phyloP scores from a whole-genome alignment of 64 coral and sea anemone genomes.

The Trachythela sp. region DNA sequence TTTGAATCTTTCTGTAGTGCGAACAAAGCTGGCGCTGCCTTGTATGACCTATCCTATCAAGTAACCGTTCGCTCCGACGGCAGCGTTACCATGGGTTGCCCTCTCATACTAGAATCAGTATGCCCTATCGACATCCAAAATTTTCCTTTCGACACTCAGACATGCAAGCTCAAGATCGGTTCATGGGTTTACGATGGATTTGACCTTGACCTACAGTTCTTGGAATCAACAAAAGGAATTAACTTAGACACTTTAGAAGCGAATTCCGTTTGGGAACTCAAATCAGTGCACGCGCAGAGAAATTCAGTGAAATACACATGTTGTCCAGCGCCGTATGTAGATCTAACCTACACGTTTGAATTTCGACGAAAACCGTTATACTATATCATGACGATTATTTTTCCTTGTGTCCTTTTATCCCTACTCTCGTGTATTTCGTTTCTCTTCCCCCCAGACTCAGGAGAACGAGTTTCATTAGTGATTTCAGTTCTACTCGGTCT shows the following conservation, averaged over 20 bases:
- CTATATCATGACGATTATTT: slow-evolving; percentile 64
- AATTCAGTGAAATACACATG: slow-evolving; percentile 49
- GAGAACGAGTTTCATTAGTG: slow-evolving; percentile 74
- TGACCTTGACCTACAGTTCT: slow-evolving; percentile 45
- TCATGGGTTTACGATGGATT: slow-evolving; percentile 57
- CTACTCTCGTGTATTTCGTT: slow-evolving; percentile 59
- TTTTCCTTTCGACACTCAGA: slow-evolving; percentile 76
- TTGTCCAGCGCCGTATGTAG: slow-evolving; percentile 47
- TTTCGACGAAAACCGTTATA: slow-evolving; percentile 53
- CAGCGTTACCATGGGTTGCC: slow-evolving; percentile 40
- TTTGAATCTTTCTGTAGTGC: not conserved
- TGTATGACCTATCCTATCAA: not conserved
- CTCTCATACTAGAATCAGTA: slow-evolving; percentile 42
- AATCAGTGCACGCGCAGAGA: slow-evolving; percentile 35
- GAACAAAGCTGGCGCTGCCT: not conserved
- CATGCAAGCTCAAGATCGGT: slow-evolving; percentile 52
- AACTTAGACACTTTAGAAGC: slow-evolving; percentile 25
- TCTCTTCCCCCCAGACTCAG: slow-evolving; percentile 73
- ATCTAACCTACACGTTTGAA: slow-evolving; percentile 47
- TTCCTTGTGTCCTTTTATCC: slow-evolving; percentile 64
- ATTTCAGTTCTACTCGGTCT: slow-evolving; percentile 68
- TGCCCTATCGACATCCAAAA: slow-evolving; percentile 63
- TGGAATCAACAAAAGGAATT: not conserved
- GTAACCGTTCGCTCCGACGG: slow-evolving; percentile 11
- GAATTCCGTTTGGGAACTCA: slow-evolving; percentile 65